A percentile compares a stretch with the other conserved stretches of the same genome.
phyloP scores from a whole-genome alignment of 2,113 vertebrate genomes.

The Passer domesticus region DNA sequence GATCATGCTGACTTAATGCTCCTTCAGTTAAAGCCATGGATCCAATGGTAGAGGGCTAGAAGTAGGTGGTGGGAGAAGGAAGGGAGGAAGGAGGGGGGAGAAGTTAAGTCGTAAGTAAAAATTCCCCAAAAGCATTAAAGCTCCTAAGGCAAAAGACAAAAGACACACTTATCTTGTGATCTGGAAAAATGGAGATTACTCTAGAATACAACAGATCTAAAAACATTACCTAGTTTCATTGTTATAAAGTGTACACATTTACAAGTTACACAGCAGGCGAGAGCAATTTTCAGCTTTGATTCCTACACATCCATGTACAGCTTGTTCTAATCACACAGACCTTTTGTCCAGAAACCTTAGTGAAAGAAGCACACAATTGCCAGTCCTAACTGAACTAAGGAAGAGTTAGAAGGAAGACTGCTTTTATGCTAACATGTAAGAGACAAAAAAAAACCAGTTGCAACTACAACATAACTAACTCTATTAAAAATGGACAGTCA shows the following conservation, averaged over 20 bases:
- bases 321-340: background rate
- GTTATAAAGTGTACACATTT: background rate
- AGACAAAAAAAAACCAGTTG: background rate
- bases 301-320: background rate
- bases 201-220: slow-evolving; percentile 4
- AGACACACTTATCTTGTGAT: background rate
- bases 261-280: background rate
- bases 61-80: background rate
- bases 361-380: background rate
- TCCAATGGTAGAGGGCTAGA: slow-evolving; percentile 91
- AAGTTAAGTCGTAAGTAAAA: background rate
- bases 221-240: background rate
- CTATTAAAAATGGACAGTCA: background rate
- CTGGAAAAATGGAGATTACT: background rate
- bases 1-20: slow-evolving; percentile 93
- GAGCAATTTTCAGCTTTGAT: background rate
- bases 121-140: background rate
- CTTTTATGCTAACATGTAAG: background rate
- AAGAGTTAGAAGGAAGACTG: background rate
- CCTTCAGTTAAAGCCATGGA: slow-evolving; percentile 97
- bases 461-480: background rate
- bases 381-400: background rate
- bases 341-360: background rate
- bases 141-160: background rate
- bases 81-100: background rate